phyloP scores from a whole-genome alignment of 2,797 vertebrate genomes.

The Anableps anableps region DNA sequence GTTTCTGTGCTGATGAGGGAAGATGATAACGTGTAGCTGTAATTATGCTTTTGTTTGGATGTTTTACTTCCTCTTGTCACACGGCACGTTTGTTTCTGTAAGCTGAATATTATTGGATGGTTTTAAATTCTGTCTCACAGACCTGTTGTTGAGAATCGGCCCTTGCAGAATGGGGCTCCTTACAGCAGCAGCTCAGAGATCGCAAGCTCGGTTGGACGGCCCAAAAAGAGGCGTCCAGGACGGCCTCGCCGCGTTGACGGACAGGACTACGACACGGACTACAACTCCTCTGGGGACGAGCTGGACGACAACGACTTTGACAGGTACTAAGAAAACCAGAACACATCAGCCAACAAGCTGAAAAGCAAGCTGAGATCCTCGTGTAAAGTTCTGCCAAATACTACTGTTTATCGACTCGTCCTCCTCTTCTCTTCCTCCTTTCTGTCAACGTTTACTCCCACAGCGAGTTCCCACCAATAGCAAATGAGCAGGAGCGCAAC shows the following conservation, averaged over 20 bases:
- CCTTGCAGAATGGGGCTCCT: conserved; percentile 56
- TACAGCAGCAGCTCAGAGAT: conserved; percentile 75
- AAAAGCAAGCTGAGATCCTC: background rate
- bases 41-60: background rate
- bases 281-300: conserved; percentile 91
- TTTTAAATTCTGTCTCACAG: conserved; percentile 23
- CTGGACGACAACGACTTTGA: conserved; percentile 88
- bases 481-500: conserved; percentile 74
- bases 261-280: conserved; percentile 87
- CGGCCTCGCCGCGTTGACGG: conserved; percentile 71
- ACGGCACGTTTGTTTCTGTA: background rate
- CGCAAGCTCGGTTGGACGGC: conserved; percentile 65
- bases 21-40: background rate
- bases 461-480: conserved; percentile 83
- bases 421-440: background rate
- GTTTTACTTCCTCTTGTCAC: conserved; percentile 7
- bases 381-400: background rate
- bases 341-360: background rate
- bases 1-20: background rate
- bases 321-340: conserved; percentile 70
- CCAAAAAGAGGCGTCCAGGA: conserved; percentile 73
- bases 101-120: background rate
- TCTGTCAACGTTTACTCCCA: background rate
- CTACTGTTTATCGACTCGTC: background rate
- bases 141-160: conserved; percentile 42